Evolutionary conservation across 92 coral and sea anemone species (phyloP), one percentile per base, ranked within the genome.

Genomic region (Anthopleura xanthogrammica): DNA sequence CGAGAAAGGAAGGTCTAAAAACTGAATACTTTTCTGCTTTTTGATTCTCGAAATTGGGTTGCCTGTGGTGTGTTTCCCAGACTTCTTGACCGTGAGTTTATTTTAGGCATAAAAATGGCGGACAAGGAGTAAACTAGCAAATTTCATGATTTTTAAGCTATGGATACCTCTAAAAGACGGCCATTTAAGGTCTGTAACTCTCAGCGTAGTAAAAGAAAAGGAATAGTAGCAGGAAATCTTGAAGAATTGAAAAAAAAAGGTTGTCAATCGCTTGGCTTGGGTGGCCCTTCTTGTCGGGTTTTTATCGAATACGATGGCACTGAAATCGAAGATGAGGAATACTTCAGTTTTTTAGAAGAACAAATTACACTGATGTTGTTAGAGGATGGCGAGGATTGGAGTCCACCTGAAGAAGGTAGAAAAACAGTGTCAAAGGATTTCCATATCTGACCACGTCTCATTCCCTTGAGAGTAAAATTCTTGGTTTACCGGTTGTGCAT

Each of bases 231-330:
- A 40, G 90, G 79, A 82, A 86, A 83, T 74, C 86, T 95, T 8
- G 76, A 78, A 60, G 98, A 91, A 78, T 90, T 95, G 41, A 91
- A 79, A 62, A 88, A 84, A 55, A 93, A 76, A 65, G 95, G 91
- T 7, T 52, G 92, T 20, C 80, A 79, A 17, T 83, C 87, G 68
- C 85, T 93, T 12, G 92, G 88, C 40, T 76, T 41, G 20, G 78
- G 22, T 40, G 22, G n/a, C 5, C 50, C 83, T 19, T 72, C 77
- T 77, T 91, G 92, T 73, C 95, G 95, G 56, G 98, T 93, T 20
- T 95, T 93, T 79, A 84, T 95, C 41, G 98, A 95, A 20, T 39
- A 78, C 36, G 98, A 95, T 83, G 98, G 98, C 14, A 95, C 98
- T 0, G 98, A 95, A 76, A 88, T 95, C 1, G 98, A 93, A 11